Percentiles rank a stretch among this genome's conserved stretches.
Conservation (phyloP, 1,140 invertebrate genomes). For the Cardiocondyla obscurior region DNA sequence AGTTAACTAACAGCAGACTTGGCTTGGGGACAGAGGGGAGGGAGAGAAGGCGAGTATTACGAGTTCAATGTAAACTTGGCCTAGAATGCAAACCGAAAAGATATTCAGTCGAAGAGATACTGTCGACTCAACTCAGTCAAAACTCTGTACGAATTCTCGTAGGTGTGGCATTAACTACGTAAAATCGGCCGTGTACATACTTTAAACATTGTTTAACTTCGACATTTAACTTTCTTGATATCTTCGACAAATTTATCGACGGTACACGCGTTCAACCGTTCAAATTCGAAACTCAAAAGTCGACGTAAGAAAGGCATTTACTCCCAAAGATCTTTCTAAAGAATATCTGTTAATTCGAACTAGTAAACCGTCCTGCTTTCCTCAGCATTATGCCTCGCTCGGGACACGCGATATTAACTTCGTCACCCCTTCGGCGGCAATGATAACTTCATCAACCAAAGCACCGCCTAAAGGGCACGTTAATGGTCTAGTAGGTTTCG, state of each 20-base stretch:
- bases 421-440: slow-evolving; percentile 33
- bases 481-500: not conserved
- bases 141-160: not conserved
- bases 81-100: not conserved
- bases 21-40: no score
- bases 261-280: not conserved
- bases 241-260: slow-evolving; percentile 41
- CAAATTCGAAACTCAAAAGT: not conserved
- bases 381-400: not conserved
- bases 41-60: not conserved
- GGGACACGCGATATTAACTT: slow-evolving; percentile 45
- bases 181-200: slow-evolving; percentile 5
- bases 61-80: not conserved
- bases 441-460: slow-evolving; percentile 29
- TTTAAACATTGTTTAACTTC: not conserved
- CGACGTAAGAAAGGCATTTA: not conserved
- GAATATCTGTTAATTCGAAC: not conserved
- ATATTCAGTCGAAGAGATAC: slow-evolving; percentile 3
- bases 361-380: not conserved
- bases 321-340: not conserved
- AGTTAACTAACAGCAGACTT: not conserved
- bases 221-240: slow-evolving; percentile 31
- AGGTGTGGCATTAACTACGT: slow-evolving; percentile 7
- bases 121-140: slow-evolving; percentile 18
- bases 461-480: not conserved